These are phyloP conservation scores for Istiophorus platypterus DNA, from an alignment of 2,113 vertebrate species.

Conservation along the genomic window DNA sequence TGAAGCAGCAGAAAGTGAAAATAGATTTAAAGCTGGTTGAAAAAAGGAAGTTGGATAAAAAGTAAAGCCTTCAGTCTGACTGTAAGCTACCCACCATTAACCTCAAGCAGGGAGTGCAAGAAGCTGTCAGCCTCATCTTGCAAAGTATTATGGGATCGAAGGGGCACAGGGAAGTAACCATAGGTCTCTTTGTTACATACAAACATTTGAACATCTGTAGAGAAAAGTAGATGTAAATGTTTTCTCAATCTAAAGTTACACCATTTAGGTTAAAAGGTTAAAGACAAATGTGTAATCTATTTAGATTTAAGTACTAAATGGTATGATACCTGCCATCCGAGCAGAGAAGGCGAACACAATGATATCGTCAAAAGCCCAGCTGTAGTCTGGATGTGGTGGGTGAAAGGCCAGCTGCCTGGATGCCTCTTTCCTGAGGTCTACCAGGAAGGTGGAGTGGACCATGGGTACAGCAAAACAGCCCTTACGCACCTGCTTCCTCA, in stretches of 20 bases:
- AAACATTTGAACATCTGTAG: conserved; percentile 92
- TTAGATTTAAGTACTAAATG: background rate
- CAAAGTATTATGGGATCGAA: conserved; percentile 88
- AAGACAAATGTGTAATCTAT: background rate
- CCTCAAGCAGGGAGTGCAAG: conserved; percentile 88
- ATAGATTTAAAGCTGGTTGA: conserved; percentile 4
- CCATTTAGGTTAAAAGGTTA: background rate
- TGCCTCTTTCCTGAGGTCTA: conserved; percentile 91
- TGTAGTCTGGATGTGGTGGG: conserved; percentile 91
- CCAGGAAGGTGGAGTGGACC: conserved; percentile 95
- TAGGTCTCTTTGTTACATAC: conserved; percentile 90
- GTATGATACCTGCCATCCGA: conserved; percentile 88
- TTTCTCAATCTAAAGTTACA: background rate
- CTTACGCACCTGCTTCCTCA: conserved; percentile 87
- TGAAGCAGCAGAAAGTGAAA: conserved; percentile 23
- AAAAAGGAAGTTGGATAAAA: conserved; percentile 17
- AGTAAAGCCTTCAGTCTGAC: conserved; percentile 4
- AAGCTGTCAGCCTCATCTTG: conserved; percentile 92
- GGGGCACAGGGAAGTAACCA: conserved; percentile 89
- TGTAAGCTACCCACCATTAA: conserved; percentile 87
- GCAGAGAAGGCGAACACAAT: conserved; percentile 94
- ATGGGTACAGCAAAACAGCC: conserved; percentile 95
- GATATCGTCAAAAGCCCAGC: conserved; percentile 95
- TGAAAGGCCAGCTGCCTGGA: conserved; percentile 89
- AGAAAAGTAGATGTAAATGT: conserved; percentile 16